Evolutionary conservation across 2,888 invertebrate species (phyloP), one percentile per base, ranked within the genome.

Genomic region (Choreutis nemorana): DNA sequence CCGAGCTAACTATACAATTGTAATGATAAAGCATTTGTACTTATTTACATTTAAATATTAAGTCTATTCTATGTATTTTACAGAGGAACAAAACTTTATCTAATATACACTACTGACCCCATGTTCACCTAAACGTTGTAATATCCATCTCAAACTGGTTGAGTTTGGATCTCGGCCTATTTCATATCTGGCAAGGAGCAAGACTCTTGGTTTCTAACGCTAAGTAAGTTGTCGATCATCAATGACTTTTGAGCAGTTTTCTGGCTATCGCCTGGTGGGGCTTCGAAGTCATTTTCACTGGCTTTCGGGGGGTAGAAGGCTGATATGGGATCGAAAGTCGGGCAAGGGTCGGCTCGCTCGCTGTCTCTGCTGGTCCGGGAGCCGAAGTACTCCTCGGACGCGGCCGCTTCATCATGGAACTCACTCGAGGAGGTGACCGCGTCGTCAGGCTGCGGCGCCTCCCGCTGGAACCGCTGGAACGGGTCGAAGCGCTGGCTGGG

Each of bases 31-130:
- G 70, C 68, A 67, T 71, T 72, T n/a, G n/a, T n/a, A n/a, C n/a
- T 66, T 77, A 75, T 75, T 61, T 77, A 77, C 75, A 77, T 41
- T 72, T 71, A 73, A 72, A 70, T 70, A 70, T 60, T 58, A 61
- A 50, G 46, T 47, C 58, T 65, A 65, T 32, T 50, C 65, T 70
- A 66, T 48, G 48, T 58, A 60, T 61, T 66, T 68, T 77, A 77
- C 75, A 77, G 57, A 77, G 77, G 78, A 77, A 77, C 77, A 70
- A 77, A 57, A 56, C 64, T 66, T 71, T 51, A 70, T 66, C 75
- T 75, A 77, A 59, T 55, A 55, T 49, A 55, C 57, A 61, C 70
- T 71, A 67, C 58, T 53, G 64, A 67, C 55, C 65, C 68, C 62
- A 53, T 49, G 20, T 29, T 26, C 48, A 50, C 47, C 40, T 35